These are phyloP conservation scores for Tenthredo amoena DNA, from an alignment of 2,888 invertebrate genomes.

Conservation along the genomic window DNA sequence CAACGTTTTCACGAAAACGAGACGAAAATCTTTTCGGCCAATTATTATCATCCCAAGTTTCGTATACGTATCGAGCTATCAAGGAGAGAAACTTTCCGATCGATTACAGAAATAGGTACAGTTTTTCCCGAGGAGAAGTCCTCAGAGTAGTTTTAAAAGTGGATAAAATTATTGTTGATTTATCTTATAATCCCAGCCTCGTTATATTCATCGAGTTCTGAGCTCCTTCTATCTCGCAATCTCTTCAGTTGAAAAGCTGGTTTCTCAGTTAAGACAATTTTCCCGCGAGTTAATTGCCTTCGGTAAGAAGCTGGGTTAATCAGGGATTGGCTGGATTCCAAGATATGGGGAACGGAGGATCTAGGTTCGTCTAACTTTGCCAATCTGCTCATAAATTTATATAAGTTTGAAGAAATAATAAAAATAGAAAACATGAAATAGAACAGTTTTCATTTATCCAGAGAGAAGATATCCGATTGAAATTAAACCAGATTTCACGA, in stretches of 20 bases:
- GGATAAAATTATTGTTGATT: conserved; percentile 17
- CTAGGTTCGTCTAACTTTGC: conserved; percentile 18
- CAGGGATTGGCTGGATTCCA: conserved; percentile 32
- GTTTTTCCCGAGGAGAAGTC: neutral
- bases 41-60: no score
- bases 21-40: no score
- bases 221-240: neutral
- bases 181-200: neutral
- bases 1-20: no score
- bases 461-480: neutral
- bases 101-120: neutral
- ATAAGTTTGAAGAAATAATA: neutral
- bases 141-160: neutral
- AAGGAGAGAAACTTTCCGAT: neutral
- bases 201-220: conserved; percentile 46
- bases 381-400: conserved; percentile 14
- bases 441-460: neutral
- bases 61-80: no score
- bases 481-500: neutral
- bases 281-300: conserved; percentile 39
- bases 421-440: neutral
- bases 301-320: conserved; percentile 42
- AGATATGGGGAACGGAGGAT: neutral
- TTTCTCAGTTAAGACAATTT: conserved; percentile 35
- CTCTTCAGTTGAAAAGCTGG: conserved; percentile 14